These are phyloP conservation scores for Etheostoma nigrum DNA, from an alignment of 2,797 vertebrate species.

Conservation along the genomic window DNA sequence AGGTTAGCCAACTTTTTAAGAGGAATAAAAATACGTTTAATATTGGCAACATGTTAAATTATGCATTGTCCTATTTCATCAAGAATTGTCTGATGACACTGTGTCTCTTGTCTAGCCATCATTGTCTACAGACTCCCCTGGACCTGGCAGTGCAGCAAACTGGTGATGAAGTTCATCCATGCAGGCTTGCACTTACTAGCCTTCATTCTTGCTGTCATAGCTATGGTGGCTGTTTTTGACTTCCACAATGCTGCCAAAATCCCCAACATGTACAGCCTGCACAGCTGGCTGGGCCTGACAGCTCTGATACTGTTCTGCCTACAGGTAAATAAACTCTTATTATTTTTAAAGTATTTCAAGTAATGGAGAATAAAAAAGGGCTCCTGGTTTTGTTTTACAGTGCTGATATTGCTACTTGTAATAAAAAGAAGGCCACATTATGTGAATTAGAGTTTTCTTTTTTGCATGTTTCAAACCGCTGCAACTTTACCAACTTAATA, in stretches of 20 bases:
- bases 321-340: slow-evolving; percentile 86
- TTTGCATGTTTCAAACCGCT: not conserved
- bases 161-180: slow-evolving; percentile 94
- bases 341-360: not conserved
- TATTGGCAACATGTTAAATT: not conserved
- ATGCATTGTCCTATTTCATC: not conserved
- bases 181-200: slow-evolving; percentile 88
- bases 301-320: slow-evolving; percentile 87
- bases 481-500: not conserved
- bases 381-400: not conserved
- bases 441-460: not conserved
- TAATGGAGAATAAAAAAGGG: not conserved
- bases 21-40: not conserved
- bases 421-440: not conserved
- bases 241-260: slow-evolving; percentile 88
- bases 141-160: slow-evolving; percentile 95
- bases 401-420: not conserved
- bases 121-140: slow-evolving; percentile 96
- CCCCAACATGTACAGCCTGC: slow-evolving; percentile 98
- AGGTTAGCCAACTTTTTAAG: not conserved
- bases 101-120: slow-evolving; percentile 85
- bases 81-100: not conserved
- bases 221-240: slow-evolving; percentile 93
- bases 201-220: slow-evolving; percentile 86
- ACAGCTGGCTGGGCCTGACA: slow-evolving; percentile 95